Conservation (phyloP, 2,113 vertebrate genomes). For the Cynoglossus semilaevis region DNA sequence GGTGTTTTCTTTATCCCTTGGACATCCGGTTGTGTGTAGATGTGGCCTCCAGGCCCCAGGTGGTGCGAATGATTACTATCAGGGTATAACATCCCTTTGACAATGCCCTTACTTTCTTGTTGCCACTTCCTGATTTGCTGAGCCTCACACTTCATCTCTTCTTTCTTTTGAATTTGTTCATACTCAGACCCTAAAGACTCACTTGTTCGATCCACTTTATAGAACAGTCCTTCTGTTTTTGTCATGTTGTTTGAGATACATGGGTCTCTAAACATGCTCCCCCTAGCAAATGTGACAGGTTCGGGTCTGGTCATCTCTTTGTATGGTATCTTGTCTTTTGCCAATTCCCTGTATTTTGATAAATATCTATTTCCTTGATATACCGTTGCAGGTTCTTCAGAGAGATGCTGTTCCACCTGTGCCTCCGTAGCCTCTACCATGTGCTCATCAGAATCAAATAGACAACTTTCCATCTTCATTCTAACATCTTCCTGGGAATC, state of each 20-base stretch:
- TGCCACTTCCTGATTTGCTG: constrained; percentile 71
- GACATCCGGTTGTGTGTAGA: too few relatives aligned
- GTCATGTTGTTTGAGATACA: neutral
- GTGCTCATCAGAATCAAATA: constrained; percentile 21
- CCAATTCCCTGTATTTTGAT: constrained; percentile 38
- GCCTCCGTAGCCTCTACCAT: constrained; percentile 17
- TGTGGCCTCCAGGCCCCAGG: too few relatives aligned
- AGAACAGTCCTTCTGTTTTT: constrained; percentile 16
- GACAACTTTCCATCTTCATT: constrained; percentile 29
- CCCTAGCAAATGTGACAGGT: constrained; percentile 32
- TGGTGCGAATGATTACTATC: neutral
- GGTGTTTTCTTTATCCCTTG: too few relatives aligned
- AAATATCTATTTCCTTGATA: constrained; percentile 13
- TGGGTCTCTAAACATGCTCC: constrained; percentile 46
- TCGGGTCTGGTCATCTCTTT: constrained; percentile 54
- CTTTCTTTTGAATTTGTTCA: constrained; percentile 67
- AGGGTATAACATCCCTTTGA: constrained; percentile 35
- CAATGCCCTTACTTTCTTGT: constrained; percentile 58
- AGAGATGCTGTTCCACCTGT: neutral
- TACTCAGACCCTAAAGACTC: constrained; percentile 56
- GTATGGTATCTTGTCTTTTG: constrained; percentile 24
- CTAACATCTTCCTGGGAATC: constrained; percentile 29
- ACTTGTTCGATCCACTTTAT: constrained; percentile 33
- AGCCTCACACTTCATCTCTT: constrained; percentile 64
- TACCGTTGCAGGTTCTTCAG: constrained; percentile 1